These are phyloP conservation scores for Lamellibrachia luymesi DNA, from an alignment of 1,140 invertebrate genomes.

Conservation along the genomic window DNA sequence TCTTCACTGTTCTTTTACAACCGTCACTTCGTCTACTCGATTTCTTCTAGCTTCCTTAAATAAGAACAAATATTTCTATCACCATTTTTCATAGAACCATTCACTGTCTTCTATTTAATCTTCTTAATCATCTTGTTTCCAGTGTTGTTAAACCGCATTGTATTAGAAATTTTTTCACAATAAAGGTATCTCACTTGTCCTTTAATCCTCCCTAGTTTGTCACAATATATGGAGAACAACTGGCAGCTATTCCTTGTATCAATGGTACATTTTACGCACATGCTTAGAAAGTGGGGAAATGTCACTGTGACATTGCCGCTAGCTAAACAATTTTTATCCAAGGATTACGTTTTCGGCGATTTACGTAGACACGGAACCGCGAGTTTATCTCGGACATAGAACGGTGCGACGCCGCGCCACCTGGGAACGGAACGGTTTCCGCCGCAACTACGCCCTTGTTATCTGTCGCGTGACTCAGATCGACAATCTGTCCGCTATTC, in stretches of 20 bases:
- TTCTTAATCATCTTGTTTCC: too few relatives aligned
- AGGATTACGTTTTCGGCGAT: too few relatives aligned
- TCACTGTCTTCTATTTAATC: too few relatives aligned
- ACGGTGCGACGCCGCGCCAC: neutral
- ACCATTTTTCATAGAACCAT: too few relatives aligned
- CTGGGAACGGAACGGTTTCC: neutral
- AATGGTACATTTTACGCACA: neutral
- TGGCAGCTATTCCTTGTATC: neutral
- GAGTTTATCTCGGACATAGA: neutral
- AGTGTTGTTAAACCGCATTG: too few relatives aligned
- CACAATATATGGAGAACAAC: neutral
- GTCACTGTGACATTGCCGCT: neutral
- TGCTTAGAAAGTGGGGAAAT: neutral
- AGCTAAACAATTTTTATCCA: neutral
- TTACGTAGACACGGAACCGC: neutral
- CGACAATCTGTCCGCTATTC: neutral
- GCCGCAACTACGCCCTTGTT: neutral
- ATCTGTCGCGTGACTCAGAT: neutral
- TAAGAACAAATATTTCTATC: too few relatives aligned
- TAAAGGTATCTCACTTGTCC: too few relatives aligned
- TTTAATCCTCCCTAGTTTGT: too few relatives aligned
- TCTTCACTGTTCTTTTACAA: too few relatives aligned
- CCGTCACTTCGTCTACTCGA: too few relatives aligned
- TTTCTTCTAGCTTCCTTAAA: too few relatives aligned
- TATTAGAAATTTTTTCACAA: too few relatives aligned